A percentile compares a stretch with the other conserved stretches of the same genome.
Evolutionary conservation across 2,888 invertebrate species (phyloP).

Genomic region (Lymantria dispar): DNA sequence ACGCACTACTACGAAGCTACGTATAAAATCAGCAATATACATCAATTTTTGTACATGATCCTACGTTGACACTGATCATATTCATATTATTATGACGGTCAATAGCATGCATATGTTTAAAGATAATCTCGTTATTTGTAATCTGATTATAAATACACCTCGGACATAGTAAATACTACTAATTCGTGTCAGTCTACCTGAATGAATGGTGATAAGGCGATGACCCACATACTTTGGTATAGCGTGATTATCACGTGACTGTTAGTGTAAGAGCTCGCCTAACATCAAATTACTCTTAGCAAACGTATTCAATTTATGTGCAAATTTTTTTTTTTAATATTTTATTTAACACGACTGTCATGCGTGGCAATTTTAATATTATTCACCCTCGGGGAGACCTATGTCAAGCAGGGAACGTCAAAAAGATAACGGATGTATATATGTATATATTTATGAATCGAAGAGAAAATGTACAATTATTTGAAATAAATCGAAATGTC

Average conservation of each 20-base stretch:
- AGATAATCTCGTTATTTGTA: constrained; percentile 22
- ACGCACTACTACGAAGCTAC: not conserved
- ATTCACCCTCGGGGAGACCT: too few relatives aligned
- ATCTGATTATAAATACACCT: not conserved
- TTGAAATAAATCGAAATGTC: too few relatives aligned
- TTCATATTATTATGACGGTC: not conserved
- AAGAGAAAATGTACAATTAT: too few relatives aligned
- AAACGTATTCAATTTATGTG: too few relatives aligned
- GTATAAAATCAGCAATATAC: constrained; percentile 11
- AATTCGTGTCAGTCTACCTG: constrained; percentile 11
- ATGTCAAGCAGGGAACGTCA: too few relatives aligned
- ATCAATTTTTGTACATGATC: not conserved
- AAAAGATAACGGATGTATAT: too few relatives aligned
- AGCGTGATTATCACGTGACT: constrained; percentile 30
- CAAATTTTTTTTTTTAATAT: too few relatives aligned
- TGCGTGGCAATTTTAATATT: too few relatives aligned
- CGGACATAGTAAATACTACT: constrained; percentile 4
- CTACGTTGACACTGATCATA: not conserved
- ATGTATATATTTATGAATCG: too few relatives aligned
- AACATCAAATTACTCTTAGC: constrained; percentile 6
- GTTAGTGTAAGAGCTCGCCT: constrained; percentile 3
- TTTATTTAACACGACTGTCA: too few relatives aligned
- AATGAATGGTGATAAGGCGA: constrained; percentile 15
- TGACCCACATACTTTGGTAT: constrained; percentile 22
- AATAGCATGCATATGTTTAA: constrained; percentile 16